These are phyloP conservation scores for Erythrolamprus reginae DNA, from an alignment of 2,113 vertebrate species.

Conservation along the genomic window DNA sequence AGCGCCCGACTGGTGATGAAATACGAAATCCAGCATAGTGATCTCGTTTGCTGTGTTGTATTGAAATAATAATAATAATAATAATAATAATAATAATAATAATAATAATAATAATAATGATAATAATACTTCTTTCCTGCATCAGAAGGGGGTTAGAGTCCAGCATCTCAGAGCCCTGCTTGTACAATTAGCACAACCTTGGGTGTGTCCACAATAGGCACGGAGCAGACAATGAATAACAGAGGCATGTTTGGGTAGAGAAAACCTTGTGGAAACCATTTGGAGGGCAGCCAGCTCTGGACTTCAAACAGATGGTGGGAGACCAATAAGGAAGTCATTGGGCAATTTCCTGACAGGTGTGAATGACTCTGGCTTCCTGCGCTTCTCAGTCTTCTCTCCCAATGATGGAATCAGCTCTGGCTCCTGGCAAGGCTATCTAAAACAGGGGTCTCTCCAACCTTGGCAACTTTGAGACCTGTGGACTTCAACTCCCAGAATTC, in stretches of 20 bases:
- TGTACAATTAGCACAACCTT: not conserved
- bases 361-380: not conserved
- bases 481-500: no score
- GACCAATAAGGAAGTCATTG: conserved; percentile 21
- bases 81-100: not conserved
- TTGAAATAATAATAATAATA: not conserved
- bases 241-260: not conserved
- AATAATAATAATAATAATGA: not conserved
- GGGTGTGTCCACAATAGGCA: not conserved
- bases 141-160: not conserved
- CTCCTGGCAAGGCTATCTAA: not conserved
- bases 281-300: not conserved
- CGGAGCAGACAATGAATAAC: not conserved
- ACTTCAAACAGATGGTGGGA: not conserved
- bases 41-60: no score
- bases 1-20: no score
- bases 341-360: not conserved
- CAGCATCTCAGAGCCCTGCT: not conserved
- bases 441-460: no score
- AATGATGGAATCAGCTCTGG: not conserved
- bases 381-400: not conserved
- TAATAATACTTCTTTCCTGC: not conserved
- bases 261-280: not conserved
- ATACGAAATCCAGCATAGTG: no score
- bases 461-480: no score